Evolutionary conservation across 2,113 vertebrate species (phyloP), one percentile per base, ranked within the genome.

Genomic region (Neodontobutis hainanensis): DNA sequence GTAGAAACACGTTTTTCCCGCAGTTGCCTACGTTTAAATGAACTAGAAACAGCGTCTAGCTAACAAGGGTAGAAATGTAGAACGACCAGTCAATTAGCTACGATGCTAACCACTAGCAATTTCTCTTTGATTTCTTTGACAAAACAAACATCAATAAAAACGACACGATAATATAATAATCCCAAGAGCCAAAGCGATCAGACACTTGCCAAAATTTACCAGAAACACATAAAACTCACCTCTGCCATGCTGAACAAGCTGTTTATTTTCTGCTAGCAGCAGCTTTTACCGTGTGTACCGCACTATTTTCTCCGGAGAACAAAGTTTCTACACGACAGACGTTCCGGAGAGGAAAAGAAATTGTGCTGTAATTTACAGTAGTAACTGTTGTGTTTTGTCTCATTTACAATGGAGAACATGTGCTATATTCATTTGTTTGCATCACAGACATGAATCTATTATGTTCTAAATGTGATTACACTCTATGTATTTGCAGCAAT

Each of bases 231-330:
- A 10, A 60, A 46, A 1, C 66, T 49, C 51, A 89, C 88, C 88
- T 88, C 89, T 65, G 88, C 86, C 89, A 91, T 91, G 65, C 44
- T 75, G 73, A 70, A 64, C 19, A 34, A 40, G 15, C 4, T 19
- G 14, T 85, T n/a, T 83, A 66, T 68, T 32, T 85, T 74, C 75
- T 47, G 48, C 36, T 65, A 61, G 27, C 48, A 40, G 27, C 45
- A 40, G 46, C 45, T 34, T 19, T 35, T 53, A 40, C 46, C 60
- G 11, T n/a, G 75, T 80, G 6, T 79, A 1, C 4, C 61, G 0
- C 5, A 14, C 6, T 68, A 72, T 40, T 2, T 4, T 0, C 9
- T 80, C 86, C 86, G 81, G 19, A 1, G 5, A 4, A 35, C 42
- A 71, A 79, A 42, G 0, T 15, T n/a, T 4, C 3, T 4, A 2